A percentile compares a stretch with the other conserved stretches of the same genome.
Conservation (phyloP, 2,888 invertebrate species). For the Drosophila ustulata region DNA sequence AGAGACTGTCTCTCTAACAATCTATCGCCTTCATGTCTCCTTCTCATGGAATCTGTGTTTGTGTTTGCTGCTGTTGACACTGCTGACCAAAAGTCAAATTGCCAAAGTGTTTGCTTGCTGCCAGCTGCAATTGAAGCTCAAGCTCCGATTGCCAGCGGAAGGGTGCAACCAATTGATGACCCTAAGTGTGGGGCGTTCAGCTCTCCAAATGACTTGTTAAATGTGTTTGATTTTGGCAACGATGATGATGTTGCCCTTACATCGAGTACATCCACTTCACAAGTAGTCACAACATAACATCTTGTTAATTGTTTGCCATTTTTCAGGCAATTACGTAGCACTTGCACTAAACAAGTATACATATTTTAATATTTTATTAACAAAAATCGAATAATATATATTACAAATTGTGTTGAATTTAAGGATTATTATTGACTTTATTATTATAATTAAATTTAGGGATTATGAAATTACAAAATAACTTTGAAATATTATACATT, state of each 20-base stretch:
- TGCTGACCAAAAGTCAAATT: slow-evolving; percentile 80
- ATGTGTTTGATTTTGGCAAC: slow-evolving; percentile 68
- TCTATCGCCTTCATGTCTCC: slow-evolving; percentile 7
- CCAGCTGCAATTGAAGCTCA: slow-evolving; percentile 48
- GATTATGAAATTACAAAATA: too few species aligned
- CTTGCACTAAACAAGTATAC: neutral
- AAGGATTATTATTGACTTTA: too few species aligned
- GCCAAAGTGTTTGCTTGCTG: slow-evolving; percentile 74
- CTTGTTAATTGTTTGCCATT: neutral
- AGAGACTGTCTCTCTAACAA: slow-evolving; percentile 21
- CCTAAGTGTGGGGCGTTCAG: slow-evolving; percentile 31
- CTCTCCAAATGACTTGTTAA: slow-evolving; percentile 66
- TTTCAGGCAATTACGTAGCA: neutral
- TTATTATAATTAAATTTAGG: too few species aligned
- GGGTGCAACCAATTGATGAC: slow-evolving; percentile 47
- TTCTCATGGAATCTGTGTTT: slow-evolving; percentile 18
- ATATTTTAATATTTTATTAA: too few species aligned
- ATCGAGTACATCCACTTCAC: neutral
- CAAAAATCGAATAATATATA: too few species aligned
- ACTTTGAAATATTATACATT: too few species aligned
- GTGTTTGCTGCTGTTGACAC: slow-evolving; percentile 69
- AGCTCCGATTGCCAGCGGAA: slow-evolving; percentile 39
- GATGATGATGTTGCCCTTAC: slow-evolving; percentile 7
- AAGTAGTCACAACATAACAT: neutral
- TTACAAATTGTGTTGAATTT: too few species aligned